Percentiles rank a stretch among this genome's conserved stretches.
Conservation (phyloP, 2,888 invertebrate species). For the Seladonia tumulorum region DNA sequence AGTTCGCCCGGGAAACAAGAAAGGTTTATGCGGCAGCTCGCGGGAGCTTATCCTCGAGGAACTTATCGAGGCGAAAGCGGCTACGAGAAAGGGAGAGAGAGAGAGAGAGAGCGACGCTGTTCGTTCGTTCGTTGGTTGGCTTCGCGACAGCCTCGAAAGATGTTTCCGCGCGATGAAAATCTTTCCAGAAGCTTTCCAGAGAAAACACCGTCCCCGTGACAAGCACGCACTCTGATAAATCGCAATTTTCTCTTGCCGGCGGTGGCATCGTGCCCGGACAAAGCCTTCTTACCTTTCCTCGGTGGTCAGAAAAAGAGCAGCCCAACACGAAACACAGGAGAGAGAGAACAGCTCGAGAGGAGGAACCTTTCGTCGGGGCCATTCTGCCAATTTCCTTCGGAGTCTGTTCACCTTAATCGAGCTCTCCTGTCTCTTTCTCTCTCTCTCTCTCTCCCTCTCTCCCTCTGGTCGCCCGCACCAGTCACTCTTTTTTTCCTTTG, state of each 20-base stretch:
- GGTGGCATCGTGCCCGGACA: conserved; percentile 14
- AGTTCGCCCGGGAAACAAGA: conserved; percentile 36
- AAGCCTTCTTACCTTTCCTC: conserved; percentile 16
- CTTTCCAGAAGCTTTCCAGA: conserved; percentile 39
- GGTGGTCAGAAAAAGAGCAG: conserved; percentile 13
- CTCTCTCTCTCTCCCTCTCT: neutral
- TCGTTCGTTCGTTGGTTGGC: conserved; percentile 16
- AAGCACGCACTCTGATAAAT: conserved; percentile 52
- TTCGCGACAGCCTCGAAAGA: conserved; percentile 35
- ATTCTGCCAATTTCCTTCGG: conserved; percentile 60
- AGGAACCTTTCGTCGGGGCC: conserved; percentile 20
- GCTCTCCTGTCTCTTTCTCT: conserved; percentile 2
- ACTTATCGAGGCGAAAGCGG: conserved; percentile 42
- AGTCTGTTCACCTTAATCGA: conserved; percentile 23
- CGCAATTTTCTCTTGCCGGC: conserved; percentile 48
- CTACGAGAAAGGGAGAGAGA: neutral
- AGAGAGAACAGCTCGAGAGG: conserved; percentile 6
- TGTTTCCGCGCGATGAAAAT: conserved; percentile 48
- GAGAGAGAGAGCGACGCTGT: neutral
- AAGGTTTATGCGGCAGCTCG: conserved; percentile 45
- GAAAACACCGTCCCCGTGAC: conserved; percentile 37
- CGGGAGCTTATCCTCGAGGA: conserved; percentile 48
- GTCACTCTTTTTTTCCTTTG: neutral
- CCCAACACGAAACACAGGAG: neutral
- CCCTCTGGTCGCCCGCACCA: neutral